Base-by-base conservation (phyloP, 2,797 vertebrate genomes). In the Enteromius thamalakanensis region DNA sequence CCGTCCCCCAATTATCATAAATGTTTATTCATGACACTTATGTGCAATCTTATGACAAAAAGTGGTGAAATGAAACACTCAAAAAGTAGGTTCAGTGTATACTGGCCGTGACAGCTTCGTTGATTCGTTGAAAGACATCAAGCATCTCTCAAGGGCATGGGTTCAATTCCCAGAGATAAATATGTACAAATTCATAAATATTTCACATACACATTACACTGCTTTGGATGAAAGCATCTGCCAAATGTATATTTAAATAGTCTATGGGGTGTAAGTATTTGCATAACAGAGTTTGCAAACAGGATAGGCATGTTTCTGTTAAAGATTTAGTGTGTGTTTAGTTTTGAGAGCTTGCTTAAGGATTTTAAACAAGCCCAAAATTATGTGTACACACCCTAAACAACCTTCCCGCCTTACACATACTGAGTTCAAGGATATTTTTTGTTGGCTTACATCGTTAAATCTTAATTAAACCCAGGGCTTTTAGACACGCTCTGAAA, bases 391-490 rank as follows among this genome's bases (percentile, higher is more conserved):
- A 58, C 79, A 26, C 80, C 69, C 69, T 71, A 60, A 34, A 76
- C n/a, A 70, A 65, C 23, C 60, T 10, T n/a, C n/a, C 29, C 1
- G 3, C 40, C 67, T 77, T 58, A 78, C 72, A 81, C 70, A 80
- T 55, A 65, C 64, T 71, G 37, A 64, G 29, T 67, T 68, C 58
- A 17, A 55, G 84, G 65, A 75, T 87, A 77, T 88, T 87, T 86
- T 81, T 87, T 84, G 79, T 15, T 76, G 75, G 62, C 72, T 37
- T 71, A 53, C 80, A 64, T 85, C 47, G 81, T 87, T 88, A 87
- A 84, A 87, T 83, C 87, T 87, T 88, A 77, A 84, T 88, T 85
- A 84, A 82, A 87, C 62, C 42, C 49, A 67, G 49, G 68, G 80
- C 65, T 81, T 86, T 87, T 84, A 77, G 77, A 76, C 65, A 42